Evolutionary conservation across 1,140 invertebrate genomes (phyloP), one percentile per base, ranked within the genome.

Genomic region (Piezodorus guildinii): DNA sequence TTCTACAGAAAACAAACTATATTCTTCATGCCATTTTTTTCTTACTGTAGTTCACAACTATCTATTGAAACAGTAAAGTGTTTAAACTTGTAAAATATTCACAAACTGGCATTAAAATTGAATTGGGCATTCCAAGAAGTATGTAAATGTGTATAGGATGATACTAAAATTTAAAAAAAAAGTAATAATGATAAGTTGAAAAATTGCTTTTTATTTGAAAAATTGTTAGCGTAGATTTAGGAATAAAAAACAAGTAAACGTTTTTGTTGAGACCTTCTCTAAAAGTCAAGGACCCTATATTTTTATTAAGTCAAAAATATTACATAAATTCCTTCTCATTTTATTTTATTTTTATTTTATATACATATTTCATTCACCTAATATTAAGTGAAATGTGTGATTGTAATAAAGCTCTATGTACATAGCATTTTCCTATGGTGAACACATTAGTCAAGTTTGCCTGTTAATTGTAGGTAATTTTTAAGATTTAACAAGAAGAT

Each of bases 61-160:
- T 39, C 9, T 39, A 39, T 39, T 10, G 12, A 12, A 39, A 39
- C 34, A 10, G 34, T 39, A 10, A 39, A 10, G 34, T 30, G 8
- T 39, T 39, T 39, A 1, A 39, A 39, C 34, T 39, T 39, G 6
- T 10, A 39, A 10, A 39, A 5, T 1, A 39, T 39, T 39, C 6
- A 10, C 6, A 39, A 39, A 39, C 34, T 1, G 34, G 12, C 2
- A 39, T 39, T 39, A 10, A 30, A 39, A 39, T 39, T 39, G 34
- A 39, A 39, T 49, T 21, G 46, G 46, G 46, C 46, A 49, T 49
- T 49, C 46, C 46, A 23, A 10, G 2, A 56, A 23, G 19, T 56
- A 56, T 56, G 52, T 56, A 56, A 23, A 56, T 56, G 52, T 56
- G 52, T 56, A 56, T 23, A 56, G 52, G 9, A 39, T 39, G 34